Base-by-base conservation (phyloP, 2,113 vertebrate genomes). In the Sinocyclocheilus anophthalmus region DNA sequence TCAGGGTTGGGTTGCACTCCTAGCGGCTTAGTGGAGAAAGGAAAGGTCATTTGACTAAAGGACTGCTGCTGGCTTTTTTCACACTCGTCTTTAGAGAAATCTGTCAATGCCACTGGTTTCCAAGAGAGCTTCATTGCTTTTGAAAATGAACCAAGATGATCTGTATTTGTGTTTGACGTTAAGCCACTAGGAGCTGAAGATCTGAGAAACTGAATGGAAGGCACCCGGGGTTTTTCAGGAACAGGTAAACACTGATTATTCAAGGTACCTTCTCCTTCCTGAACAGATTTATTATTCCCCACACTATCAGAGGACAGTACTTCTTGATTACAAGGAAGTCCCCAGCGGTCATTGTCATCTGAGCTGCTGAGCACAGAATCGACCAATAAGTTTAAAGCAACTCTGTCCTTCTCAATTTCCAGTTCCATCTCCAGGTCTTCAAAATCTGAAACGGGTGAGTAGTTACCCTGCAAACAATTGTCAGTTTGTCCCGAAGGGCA, bases 361-460 rank as follows among this genome's bases (percentile, higher is more conserved):
- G 63, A 39, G 39, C 75, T 83, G 45, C 30, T 50, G 1, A 88
- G 55, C 33, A 78, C 84, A 63, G 86, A 84, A 63, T 85, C 78
- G 1, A 69, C 84, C 67, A 86, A 57, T 83, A 76, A 80, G 67
- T 39, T 87, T 16, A 85, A 55, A 4, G 72, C 80, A 3, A 83
- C 86, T 57, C 42, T 67, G 5, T 77, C 69, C 57, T 84, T 81
- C 30, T 84, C 84, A 39, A 6, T 73, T 37, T 79, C 87, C 37
- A 69, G 67, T 63, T 90, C 90, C 59, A 76, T 83, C 16, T 89
- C 85, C 37, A 84, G 81, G 59, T 91, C 90, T 65, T 89, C 87
- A 69, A 86, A 86, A 53, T 88, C 83, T 2, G 81, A 89, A 59
- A 86, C 77, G 0, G 42, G 1, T 0, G 39, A 8, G 13, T 33